Conservation (phyloP, 2,888 invertebrate species). For the Elgonia sp. region DNA sequence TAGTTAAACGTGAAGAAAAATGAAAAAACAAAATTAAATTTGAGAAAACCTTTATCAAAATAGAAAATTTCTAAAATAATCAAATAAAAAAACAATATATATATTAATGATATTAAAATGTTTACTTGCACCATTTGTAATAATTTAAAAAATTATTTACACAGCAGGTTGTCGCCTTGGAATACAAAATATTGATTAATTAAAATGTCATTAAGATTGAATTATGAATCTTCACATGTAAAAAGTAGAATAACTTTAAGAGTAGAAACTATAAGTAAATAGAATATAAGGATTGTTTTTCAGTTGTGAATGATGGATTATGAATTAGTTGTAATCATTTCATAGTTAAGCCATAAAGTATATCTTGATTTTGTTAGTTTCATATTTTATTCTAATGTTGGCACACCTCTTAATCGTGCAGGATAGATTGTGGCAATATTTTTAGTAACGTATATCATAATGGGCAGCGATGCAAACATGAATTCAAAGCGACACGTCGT, state of each 20-base stretch:
- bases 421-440: constrained; percentile 85
- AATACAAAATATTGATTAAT: not conserved
- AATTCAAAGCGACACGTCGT: constrained; percentile 35
- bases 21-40: no score
- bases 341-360: constrained; percentile 72
- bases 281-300: constrained; percentile 27
- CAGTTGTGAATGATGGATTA: constrained; percentile 73
- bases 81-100: no score
- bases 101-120: constrained; percentile 44
- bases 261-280: constrained; percentile 12
- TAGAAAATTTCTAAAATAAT: no score
- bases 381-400: constrained; percentile 83
- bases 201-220: not conserved
- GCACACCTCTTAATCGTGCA: constrained; percentile 82
- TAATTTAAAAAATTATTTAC: not conserved
- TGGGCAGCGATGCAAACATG: constrained; percentile 77
- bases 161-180: constrained; percentile 1
- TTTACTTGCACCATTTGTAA: constrained; percentile 33
- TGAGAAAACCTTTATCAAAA: no score
- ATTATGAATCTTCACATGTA: constrained; percentile 27
- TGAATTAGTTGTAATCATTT: constrained; percentile 65
- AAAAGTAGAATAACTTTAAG: constrained; percentile 42
- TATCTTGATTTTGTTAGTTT: constrained; percentile 76
- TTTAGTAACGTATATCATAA: constrained; percentile 75
- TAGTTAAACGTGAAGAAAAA: no score